Base-by-base conservation (phyloP, 2,113 vertebrate species). In the Notothenia coriiceps region DNA sequence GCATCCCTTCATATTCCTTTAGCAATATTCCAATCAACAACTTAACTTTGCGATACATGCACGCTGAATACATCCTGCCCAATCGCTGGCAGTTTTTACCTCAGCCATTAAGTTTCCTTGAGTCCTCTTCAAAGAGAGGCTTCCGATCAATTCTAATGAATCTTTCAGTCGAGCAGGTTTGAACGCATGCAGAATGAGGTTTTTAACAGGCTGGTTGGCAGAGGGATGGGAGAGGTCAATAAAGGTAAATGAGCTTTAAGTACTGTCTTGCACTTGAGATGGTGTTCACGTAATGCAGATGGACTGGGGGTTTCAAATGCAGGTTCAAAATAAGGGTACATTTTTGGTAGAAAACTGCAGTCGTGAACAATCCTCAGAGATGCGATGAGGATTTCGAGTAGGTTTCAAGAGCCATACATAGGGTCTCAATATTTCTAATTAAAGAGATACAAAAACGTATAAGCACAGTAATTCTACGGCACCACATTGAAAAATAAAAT, bases 81-180 rank as follows among this genome's bases (percentile, higher is more conserved):
- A 69, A 82, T 89, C 56, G 17, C 82, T 60, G 70, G 80, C 71
- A 79, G 54, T 86, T 92, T 92, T 88, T 84, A 88, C 80, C 78
- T 79, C 72, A 77, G 85, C 81, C 83, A 93, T 93, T 92, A 93
- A 70, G 85, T 88, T 93, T 91, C 88, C 83, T 89, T 70, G 86
- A 86, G 88, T 86, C 80, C 86, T 89, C 87, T 94, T 87, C 75
- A 93, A 92, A 91, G 91, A 90, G 82, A 80, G 82, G 86, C 81
- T 90, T 88, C 84, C 74, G 84, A 93, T 94, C 93, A 92, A 94
- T 94, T 89, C 87, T 92, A 89, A 92, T 94, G 89, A 93, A 94
- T 93, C 87, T 93, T 94, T 93, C 89, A 94, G 77, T 59, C 80
- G 79, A 80, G 83, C 47, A 65, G 70, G 83, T 86, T 88, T 90